phyloP scores from a whole-genome alignment of 2,113 vertebrate species.

The Psittacus erithacus region DNA sequence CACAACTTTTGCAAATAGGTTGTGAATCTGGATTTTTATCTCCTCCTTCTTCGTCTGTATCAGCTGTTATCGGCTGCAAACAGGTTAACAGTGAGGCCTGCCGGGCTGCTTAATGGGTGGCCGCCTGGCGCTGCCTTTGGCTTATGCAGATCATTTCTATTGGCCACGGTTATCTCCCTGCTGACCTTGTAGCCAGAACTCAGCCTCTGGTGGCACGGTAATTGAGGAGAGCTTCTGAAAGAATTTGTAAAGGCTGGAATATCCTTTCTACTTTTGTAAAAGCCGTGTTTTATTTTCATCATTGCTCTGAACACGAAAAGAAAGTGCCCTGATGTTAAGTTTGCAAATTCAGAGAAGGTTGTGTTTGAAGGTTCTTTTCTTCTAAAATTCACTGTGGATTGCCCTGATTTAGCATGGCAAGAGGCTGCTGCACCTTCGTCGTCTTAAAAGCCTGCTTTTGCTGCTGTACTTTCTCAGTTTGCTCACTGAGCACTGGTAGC shows the following conservation, averaged over 20 bases:
- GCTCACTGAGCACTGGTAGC: not conserved
- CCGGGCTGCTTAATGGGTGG: conserved; percentile 16
- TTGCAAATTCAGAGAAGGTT: not conserved
- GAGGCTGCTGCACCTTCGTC: not conserved
- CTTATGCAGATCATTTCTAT: conserved; percentile 26
- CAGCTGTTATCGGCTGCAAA: not conserved
- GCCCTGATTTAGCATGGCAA: not conserved
- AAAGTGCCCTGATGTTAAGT: not conserved
- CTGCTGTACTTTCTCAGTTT: not conserved
- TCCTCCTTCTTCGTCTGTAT: not conserved
- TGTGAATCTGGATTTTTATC: conserved; percentile 9
- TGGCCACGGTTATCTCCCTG: conserved; percentile 44
- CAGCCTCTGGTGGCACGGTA: not conserved
- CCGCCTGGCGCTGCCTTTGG: not conserved
- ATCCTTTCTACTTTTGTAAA: not conserved
- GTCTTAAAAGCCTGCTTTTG: not conserved
- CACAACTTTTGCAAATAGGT: not conserved
- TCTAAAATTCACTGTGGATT: not conserved
- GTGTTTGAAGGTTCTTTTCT: not conserved
- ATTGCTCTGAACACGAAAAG: accelerated
- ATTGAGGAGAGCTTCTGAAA: not conserved
- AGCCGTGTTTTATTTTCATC: not conserved
- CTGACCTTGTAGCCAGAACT: conserved; percentile 32
- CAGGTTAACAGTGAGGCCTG: not conserved
- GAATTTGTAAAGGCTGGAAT: not conserved